Evolutionary conservation across 2,888 invertebrate genomes (phyloP), one percentile per base, ranked within the genome.

Genomic region (Diarsia dahlii): DNA sequence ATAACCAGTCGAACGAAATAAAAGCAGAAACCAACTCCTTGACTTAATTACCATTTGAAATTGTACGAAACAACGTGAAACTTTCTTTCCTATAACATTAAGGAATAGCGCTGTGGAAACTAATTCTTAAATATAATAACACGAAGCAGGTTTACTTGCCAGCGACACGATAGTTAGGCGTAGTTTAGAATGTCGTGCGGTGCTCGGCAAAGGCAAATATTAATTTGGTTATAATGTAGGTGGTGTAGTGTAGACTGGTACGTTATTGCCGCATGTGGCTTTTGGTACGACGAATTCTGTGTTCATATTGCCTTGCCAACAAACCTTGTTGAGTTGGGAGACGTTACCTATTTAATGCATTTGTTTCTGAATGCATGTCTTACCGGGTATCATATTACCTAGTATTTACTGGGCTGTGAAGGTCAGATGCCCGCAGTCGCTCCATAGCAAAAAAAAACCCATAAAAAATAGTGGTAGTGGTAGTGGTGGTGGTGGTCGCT

Each of bases 61-160:
- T 87, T 88, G 72, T 74, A 81, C 62, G 23, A 69, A 69, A 74
- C 71, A 50, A 76, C 46, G n/a, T 18, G 15, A 52, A 74, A 76
- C 13, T 82, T 76, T 65, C 45, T 72, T 82, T 80, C 68, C 74
- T 65, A 68, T 71, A 67, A 63, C 54, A 80, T 83, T 85, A 76
- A 52, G 62, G 64, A 76, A 78, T 75, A 72, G 52, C 58, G 54
- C 65, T 64, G 63, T 73, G 48, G 64, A 65, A 84, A 78, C 71
- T 81, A 75, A 88, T 81, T 82, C 79, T 80, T 80, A 80, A 72
- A 85, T 84, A 83, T 84, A 83, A 88, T 85, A 85, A 84, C 85
- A 84, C 80, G 83, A 81, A 71, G 71, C 70, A 65, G 78, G 80
- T 81, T 85, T 87, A 84, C 81, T 88, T 83, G 83, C 64, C 50